A percentile compares a stretch with the other conserved stretches of the same genome.
Evolutionary conservation across 2,797 vertebrate species (phyloP).

Genomic region (Sternotherus odoratus): DNA sequence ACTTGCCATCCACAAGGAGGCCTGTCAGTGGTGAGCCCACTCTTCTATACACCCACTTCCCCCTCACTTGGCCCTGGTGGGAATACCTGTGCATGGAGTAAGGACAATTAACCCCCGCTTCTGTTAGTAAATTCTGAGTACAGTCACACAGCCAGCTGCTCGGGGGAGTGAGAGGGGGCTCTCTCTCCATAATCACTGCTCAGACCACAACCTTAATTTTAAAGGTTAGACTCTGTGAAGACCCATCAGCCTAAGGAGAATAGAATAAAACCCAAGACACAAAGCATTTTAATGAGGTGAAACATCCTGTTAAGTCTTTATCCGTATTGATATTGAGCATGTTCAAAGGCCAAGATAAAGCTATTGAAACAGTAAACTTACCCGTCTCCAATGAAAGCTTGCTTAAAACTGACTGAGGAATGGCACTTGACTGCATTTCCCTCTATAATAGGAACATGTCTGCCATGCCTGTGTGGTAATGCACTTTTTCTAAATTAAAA

Average conservation of each 20-base stretch:
- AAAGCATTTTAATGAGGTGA: conserved; percentile 53
- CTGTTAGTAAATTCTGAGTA: neutral
- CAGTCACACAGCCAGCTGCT: neutral
- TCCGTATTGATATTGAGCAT: conserved; percentile 40
- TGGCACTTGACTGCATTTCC: conserved; percentile 5
- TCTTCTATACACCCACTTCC: neutral
- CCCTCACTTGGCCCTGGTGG: neutral
- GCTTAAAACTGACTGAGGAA: neutral
- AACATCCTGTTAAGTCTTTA: conserved; percentile 30
- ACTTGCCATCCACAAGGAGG: neutral
- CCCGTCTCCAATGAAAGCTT: neutral
- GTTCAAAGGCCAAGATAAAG: conserved; percentile 43
- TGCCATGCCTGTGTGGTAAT: neutral
- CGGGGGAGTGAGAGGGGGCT: neutral
- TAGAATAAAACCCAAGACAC: neutral
- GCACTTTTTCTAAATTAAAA: neutral
- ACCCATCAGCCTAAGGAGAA: neutral
- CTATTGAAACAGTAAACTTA: conserved; percentile 52
- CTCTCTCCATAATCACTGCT: neutral
- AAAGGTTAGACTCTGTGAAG: conserved; percentile 3
- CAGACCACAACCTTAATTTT: neutral
- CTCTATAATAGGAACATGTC: neutral
- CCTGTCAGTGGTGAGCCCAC: no score
- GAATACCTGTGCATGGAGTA: fast-evolving
- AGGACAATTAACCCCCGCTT: neutral